Conservation (phyloP, 2,113 vertebrate species). For the Heterocephalus glaber region DNA sequence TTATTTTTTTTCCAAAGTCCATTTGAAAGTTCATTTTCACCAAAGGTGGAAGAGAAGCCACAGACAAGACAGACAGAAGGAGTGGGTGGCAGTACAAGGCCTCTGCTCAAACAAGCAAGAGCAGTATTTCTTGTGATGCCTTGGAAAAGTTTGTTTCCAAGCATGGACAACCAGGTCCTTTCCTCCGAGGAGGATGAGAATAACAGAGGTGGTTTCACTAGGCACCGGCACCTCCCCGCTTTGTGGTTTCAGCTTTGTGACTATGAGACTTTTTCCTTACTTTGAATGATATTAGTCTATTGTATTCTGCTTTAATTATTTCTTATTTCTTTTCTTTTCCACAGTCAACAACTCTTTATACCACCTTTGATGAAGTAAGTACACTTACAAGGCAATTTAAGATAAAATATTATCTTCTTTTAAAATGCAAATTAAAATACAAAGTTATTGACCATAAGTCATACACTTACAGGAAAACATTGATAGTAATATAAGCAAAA, state of each 20-base stretch:
- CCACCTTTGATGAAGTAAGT: constrained; percentile 90
- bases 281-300: not conserved
- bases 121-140: not conserved
- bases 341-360: constrained; percentile 86
- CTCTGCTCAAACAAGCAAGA: not conserved
- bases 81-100: not conserved
- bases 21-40: not conserved
- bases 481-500: not conserved
- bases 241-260: not conserved
- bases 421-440: not conserved
- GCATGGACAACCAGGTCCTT: not conserved
- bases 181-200: not conserved
- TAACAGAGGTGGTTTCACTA: accelerated
- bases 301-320: constrained; percentile 44
- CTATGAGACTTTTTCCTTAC: not conserved
- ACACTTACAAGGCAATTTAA: not conserved
- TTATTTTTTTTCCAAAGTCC: not conserved
- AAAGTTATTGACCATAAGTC: not conserved
- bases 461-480: not conserved
- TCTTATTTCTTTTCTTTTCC: constrained; percentile 69
- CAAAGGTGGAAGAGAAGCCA: too few relatives aligned
- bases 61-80: not conserved
- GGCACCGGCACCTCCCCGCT: accelerated
- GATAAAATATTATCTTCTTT: not conserved
- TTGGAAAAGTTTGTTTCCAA: not conserved